Base-by-base conservation (phyloP, 2,888 invertebrate species). In the Meiosimyza decipiens region DNA sequence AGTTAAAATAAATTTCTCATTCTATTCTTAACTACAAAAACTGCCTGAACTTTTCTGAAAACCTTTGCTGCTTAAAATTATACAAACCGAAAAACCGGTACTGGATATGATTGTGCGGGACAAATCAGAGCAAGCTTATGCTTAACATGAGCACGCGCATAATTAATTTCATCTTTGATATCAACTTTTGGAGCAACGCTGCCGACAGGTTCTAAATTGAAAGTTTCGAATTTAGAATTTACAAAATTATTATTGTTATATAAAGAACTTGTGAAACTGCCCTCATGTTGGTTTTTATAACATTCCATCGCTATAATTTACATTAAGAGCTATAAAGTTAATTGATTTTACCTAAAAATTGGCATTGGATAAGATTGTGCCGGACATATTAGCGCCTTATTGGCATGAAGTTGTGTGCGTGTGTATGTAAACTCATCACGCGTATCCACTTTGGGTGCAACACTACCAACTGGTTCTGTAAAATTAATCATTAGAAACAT, bases 311-410 rank as follows among this genome's bases (percentile, higher is more conserved):
- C 52, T 15, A 16, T 16, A 13, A 7, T 40, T 40, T 40, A 22
- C 2, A 22, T 22, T 22, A 2, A 33, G 22, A 47, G 49, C 28
- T 9, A 16, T 15, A 3, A 28, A 28, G 28, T 28, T 4, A 28
- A 18, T 71, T 47, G n/a, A 28, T 22, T 80, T 88, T 81, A 85
- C 86, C 86, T 82, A 82, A 83, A 85, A 16, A 76, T 73, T 7
- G 85, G 86, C 77, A 84, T 80, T 13, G 86, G 85, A 76, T 84
- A 85, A 40, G 85, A 86, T 64, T 87, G 93, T 18, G 93, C 92
- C 72, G 93, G 93, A 86, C 93, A 94, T 80, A 92, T 88, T 74
- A 94, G 86, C 60, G 92, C 93, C 89, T 80, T 86, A 80, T 77
- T 82, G 77, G 74, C 80, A 79, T 81, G 78, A 51, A 79, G 71